Conservation (phyloP, 2,888 invertebrate genomes). For the Macropis europaea region DNA sequence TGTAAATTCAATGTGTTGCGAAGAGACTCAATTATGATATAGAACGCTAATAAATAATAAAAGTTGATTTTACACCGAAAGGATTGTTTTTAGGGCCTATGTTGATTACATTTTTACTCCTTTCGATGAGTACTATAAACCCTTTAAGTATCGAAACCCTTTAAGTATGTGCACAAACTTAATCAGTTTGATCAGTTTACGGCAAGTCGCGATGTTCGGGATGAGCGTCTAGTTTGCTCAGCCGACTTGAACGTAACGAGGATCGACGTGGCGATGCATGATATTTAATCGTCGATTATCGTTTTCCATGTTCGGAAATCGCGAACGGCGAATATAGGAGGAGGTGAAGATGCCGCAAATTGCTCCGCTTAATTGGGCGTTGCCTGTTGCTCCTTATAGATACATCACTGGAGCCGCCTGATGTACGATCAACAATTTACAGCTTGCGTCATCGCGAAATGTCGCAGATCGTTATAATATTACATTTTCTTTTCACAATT, state of each 20-base stretch:
- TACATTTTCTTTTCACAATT: too few relatives aligned
- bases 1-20: too few relatives aligned
- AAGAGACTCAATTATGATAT: too few relatives aligned
- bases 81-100: too few relatives aligned
- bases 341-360: conserved; percentile 56
- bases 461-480: too few relatives aligned
- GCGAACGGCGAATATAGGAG: conserved; percentile 26
- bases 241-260: conserved; percentile 20
- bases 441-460: not conserved
- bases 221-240: not conserved
- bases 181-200: not conserved
- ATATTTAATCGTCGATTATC: conserved; percentile 58
- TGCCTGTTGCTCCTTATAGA: conserved; percentile 60
- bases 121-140: too few relatives aligned
- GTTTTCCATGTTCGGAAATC: conserved; percentile 44
- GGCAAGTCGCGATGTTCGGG: not conserved
- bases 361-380: conserved; percentile 57
- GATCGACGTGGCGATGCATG: conserved; percentile 28
- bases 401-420: conserved; percentile 27
- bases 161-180: too few relatives aligned
- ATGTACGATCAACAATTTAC: conserved; percentile 25
- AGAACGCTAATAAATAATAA: too few relatives aligned
- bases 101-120: too few relatives aligned
- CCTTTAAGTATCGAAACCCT: too few relatives aligned
- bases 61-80: too few relatives aligned